Evolutionary conservation across 2,113 vertebrate species (phyloP).

Genomic region (Pontoporia blainvillei): DNA sequence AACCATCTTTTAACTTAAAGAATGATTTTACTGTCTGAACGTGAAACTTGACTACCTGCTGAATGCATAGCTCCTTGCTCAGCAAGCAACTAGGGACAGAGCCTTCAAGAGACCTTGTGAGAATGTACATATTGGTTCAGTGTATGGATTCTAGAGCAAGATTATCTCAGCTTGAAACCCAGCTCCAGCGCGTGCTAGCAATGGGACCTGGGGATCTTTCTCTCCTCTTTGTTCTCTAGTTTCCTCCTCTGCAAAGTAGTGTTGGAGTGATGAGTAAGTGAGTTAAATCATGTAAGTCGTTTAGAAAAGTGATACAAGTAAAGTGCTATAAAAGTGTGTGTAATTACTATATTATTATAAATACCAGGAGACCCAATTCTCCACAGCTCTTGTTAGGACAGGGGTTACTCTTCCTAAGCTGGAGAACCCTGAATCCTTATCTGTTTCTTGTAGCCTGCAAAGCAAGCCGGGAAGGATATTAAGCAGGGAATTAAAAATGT

Average conservation of each 20-base stretch:
- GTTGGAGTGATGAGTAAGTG: not conserved
- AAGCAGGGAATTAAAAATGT: not conserved
- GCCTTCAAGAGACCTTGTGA: not conserved
- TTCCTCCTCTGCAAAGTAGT: not conserved
- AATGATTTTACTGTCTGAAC: not conserved
- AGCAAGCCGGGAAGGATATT: not conserved
- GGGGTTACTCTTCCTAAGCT: not conserved
- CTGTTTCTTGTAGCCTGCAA: not conserved
- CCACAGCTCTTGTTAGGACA: not conserved
- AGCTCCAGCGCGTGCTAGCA: too few species aligned
- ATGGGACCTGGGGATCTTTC: not conserved
- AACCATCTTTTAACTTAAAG: not conserved
- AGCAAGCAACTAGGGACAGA: not conserved
- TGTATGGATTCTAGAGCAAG: too few species aligned
- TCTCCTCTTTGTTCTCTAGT: not conserved
- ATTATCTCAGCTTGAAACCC: accelerated
- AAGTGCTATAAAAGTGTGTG: not conserved
- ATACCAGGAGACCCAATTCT: not conserved
- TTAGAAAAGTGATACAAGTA: not conserved
- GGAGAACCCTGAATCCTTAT: not conserved
- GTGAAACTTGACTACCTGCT: not conserved
- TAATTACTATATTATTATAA: not conserved
- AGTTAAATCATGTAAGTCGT: not conserved
- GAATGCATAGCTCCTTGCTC: not conserved
- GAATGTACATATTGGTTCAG: not conserved